phyloP scores from a whole-genome alignment of 1,140 invertebrate species.

The Plectus sambesii region DNA sequence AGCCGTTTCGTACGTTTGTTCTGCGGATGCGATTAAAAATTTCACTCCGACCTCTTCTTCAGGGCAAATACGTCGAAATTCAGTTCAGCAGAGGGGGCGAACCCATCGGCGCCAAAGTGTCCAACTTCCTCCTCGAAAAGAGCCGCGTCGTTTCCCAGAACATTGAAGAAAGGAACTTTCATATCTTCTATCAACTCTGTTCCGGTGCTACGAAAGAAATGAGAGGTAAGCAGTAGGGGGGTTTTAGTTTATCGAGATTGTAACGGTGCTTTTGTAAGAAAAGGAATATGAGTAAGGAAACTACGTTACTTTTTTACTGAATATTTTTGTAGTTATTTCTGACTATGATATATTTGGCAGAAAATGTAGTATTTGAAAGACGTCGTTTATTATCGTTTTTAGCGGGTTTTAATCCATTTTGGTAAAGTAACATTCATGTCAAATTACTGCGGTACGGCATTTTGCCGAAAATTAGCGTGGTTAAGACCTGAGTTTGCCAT shows the following conservation, averaged over 20 bases:
- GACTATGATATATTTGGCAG: too few relatives aligned
- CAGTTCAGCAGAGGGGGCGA: constrained; percentile 64
- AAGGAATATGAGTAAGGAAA: constrained; percentile 1
- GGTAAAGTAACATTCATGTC: constrained; percentile 4
- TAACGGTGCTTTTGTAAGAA: constrained; percentile 1
- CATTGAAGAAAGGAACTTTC: constrained; percentile 60
- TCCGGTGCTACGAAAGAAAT: constrained; percentile 56
- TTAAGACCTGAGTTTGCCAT: constrained; percentile 13
- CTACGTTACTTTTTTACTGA: constrained; percentile 9
- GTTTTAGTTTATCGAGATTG: constrained; percentile 2
- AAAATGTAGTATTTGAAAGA: too few relatives aligned
- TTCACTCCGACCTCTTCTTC: constrained; percentile 29
- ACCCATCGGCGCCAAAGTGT: constrained; percentile 62
- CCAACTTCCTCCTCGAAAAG: constrained; percentile 67
- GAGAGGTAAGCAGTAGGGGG: constrained; percentile 56
- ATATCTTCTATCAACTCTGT: constrained; percentile 66
- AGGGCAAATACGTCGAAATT: constrained; percentile 73
- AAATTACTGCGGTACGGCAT: constrained; percentile 12
- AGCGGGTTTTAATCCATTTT: too few relatives aligned
- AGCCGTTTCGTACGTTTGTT: constrained; percentile 70
- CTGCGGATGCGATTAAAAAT: too few relatives aligned
- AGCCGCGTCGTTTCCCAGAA: constrained; percentile 60
- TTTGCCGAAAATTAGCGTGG: constrained; percentile 15
- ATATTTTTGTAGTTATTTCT: too few relatives aligned
- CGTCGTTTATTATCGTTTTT: too few relatives aligned